Base-by-base conservation (phyloP, 2,888 invertebrate species). In the Capitulum mitella region DNA sequence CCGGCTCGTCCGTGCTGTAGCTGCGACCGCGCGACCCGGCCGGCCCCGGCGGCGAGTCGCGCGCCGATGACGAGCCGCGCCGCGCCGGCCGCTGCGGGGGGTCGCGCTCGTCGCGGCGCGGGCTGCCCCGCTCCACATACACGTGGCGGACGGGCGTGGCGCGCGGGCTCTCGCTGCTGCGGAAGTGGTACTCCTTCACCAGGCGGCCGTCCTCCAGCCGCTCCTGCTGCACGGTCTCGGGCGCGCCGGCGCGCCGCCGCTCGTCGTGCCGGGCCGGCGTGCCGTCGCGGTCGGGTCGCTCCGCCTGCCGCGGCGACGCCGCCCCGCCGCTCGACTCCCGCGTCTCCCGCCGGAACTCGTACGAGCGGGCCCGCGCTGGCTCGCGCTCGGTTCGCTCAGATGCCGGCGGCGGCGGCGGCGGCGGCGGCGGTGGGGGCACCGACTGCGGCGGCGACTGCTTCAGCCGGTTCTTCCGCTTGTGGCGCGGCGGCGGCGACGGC, bases 401-500 rank as follows among this genome's bases (percentile, higher is more conserved):
- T 22, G 29, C 5, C 16, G 58, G 58, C 58, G 58, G n/a, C 29
- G 58, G 29, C 29, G 58, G 32, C 61, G 61, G 61, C 32, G 29
- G 37, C 29, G n/a, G n/a, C 58, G n/a, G 10, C 29, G 5, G 29
- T 29, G 29, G 58, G 3, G 70, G 70, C 37, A 37, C 37, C 3
- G 70, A 22, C 70, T 43, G 75, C 75, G 75, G 19, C n/a, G n/a
- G 43, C 29, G 70, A 16, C 46, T 46, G 75, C 76, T 81, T 81
- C 22, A 80, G 81, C 61, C 80, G 79, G 74, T 78, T 79, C 58
- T 81, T 80, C 22, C 81, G 51, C 78, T 81, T 81, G 54, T 80
- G 80, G 26, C 81, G 79, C 32, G 81, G 81, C 51, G 82, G 82
- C 14, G 82, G 81, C 6, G 81, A 79, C 1, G 82, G 82, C 12